Evolutionary conservation across 2,113 vertebrate species (phyloP).

Genomic region (Proteles cristata): DNA sequence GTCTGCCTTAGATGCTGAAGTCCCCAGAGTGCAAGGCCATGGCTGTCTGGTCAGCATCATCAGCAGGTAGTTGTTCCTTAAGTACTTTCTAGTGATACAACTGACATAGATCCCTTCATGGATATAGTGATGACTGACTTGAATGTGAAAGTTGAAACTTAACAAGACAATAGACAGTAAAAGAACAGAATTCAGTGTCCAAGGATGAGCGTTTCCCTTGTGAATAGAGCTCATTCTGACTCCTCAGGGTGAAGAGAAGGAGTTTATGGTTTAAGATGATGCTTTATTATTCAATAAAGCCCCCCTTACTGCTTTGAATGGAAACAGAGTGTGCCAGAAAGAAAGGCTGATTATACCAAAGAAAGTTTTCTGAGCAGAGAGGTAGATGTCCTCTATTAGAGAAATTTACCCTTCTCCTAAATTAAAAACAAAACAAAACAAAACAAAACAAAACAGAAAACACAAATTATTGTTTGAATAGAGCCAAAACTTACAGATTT

Average conservation of each 20-base stretch:
- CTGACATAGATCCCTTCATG: neutral
- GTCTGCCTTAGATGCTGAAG: neutral
- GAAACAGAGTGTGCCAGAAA: neutral
- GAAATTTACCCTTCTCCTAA: neutral
- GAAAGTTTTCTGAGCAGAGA: conserved; percentile 26
- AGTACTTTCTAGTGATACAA: neutral
- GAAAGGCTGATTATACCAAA: neutral
- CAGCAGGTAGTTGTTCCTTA: neutral
- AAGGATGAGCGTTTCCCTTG: neutral
- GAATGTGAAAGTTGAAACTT: neutral
- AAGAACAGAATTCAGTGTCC: neutral
- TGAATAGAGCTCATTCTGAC: neutral
- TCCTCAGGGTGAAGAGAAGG: neutral
- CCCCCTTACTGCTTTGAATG: neutral
- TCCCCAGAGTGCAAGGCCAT: neutral
- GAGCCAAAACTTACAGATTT: neutral
- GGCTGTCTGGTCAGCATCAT: neutral
- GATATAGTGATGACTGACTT: neutral
- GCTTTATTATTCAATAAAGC: neutral
- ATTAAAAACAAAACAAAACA: conserved; percentile 19
- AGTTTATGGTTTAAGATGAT: neutral
- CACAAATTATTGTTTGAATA: neutral
- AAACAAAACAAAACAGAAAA: conserved; percentile 30
- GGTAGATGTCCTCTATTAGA: neutral
- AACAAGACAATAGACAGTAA: neutral